These are phyloP conservation scores for Leuctra nigra DNA, from an alignment of 2,888 invertebrate species.

Conservation along the genomic window DNA sequence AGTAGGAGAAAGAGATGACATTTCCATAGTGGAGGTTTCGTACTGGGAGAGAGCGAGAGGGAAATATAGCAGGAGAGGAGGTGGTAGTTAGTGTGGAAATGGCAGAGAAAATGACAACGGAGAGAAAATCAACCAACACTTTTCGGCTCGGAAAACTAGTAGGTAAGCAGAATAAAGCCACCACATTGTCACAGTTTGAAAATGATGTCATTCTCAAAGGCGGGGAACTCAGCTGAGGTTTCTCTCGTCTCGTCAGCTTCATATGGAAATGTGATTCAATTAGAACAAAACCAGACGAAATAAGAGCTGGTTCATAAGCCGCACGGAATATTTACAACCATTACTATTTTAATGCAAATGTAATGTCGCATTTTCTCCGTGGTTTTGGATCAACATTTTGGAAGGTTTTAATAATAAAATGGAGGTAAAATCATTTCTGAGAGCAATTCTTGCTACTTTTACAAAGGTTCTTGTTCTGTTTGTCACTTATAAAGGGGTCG, in stretches of 20 bases:
- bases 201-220: constrained; percentile 17
- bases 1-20: constrained; percentile 27
- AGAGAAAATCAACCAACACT: constrained; percentile 24
- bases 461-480: too few species aligned
- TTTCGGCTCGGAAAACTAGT: constrained; percentile 19
- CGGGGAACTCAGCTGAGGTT: constrained; percentile 2
- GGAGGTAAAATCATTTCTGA: too few species aligned
- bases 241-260: neutral
- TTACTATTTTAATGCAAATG: too few species aligned
- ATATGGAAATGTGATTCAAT: constrained; percentile 13
- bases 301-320: neutral
- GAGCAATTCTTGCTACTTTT: too few species aligned
- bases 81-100: constrained; percentile 23
- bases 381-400: too few species aligned
- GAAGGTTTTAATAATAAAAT: too few species aligned
- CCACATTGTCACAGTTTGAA: constrained; percentile 17
- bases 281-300: neutral
- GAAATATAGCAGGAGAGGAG: constrained; percentile 1
- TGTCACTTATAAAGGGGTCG: too few species aligned
- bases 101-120: constrained; percentile 22
- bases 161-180: constrained; percentile 18
- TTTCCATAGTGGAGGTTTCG: constrained; percentile 2
- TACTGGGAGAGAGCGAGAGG: constrained; percentile 4
- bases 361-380: too few species aligned
- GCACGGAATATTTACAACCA: too few species aligned